phyloP scores from a whole-genome alignment of 2,797 vertebrate genomes.

The Malurus splendens region DNA sequence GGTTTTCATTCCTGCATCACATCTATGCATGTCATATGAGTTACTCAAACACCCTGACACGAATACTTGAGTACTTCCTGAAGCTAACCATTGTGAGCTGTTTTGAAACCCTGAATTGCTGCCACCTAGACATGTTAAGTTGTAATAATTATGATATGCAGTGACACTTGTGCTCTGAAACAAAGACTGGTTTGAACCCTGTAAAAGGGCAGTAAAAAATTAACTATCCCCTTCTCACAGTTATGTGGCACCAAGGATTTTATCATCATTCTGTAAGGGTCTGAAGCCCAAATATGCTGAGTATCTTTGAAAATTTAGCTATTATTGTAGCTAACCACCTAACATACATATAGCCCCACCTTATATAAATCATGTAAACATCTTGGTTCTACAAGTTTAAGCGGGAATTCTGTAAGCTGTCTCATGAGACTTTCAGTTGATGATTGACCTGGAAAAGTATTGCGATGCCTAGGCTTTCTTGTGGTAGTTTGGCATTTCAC shows the following conservation, averaged over 20 bases:
- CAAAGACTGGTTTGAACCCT: neutral
- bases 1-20: neutral
- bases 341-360: neutral
- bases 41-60: neutral
- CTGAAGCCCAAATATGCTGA: neutral
- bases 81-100: neutral
- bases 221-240: neutral
- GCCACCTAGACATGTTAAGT: neutral
- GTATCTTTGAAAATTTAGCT: neutral
- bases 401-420: neutral
- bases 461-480: constrained; percentile 9
- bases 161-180: neutral
- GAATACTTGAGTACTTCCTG: neutral
- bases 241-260: neutral
- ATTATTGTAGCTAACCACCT: neutral
- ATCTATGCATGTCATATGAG: neutral
- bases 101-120: neutral
- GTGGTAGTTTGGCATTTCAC: constrained; percentile 20
- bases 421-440: neutral
- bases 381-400: neutral
- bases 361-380: constrained; percentile 1
- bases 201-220: neutral
- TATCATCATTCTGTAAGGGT: neutral
- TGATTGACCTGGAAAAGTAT: neutral
- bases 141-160: neutral